phyloP scores from a whole-genome alignment of 2,888 invertebrate species.

The Agrochola litura region DNA sequence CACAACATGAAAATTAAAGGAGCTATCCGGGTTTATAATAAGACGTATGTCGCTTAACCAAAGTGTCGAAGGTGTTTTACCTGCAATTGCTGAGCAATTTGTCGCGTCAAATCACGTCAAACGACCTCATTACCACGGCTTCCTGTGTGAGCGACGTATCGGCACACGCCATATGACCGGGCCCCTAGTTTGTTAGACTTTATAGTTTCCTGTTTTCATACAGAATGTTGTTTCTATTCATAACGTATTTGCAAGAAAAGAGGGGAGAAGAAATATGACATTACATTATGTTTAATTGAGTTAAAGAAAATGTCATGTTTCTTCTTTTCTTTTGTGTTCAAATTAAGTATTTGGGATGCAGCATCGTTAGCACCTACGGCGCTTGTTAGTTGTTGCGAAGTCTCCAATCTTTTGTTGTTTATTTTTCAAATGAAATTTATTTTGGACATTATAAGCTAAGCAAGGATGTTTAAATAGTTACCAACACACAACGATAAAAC shows the following conservation, averaged over 20 bases:
- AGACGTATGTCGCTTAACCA: constrained; percentile 43
- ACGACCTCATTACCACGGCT: constrained; percentile 76
- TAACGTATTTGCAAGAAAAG: neutral
- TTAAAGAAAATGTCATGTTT: neutral
- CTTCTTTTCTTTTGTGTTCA: neutral
- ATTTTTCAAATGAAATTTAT: neutral
- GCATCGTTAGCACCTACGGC: neutral
- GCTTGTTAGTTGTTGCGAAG: neutral
- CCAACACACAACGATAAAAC: too few species aligned
- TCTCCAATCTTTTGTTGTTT: neutral
- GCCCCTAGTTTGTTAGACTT: constrained; percentile 38
- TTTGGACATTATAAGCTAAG: neutral
- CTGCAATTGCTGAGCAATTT: constrained; percentile 76
- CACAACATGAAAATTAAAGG: constrained; percentile 54
- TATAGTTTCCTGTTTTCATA: constrained; percentile 36
- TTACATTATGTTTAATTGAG: too few species aligned
- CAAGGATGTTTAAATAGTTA: neutral
- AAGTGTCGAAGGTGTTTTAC: constrained; percentile 56
- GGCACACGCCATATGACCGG: constrained; percentile 19
- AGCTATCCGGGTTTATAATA: constrained; percentile 41
- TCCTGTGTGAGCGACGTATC: constrained; percentile 43
- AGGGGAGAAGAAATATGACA: too few species aligned
- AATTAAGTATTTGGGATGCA: neutral
- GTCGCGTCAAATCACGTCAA: constrained; percentile 82
- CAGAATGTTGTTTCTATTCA: constrained; percentile 35